Percentiles rank a stretch among this genome's conserved stretches.
Conservation (phyloP, 2,888 invertebrate species). For the Agrilus mali region DNA sequence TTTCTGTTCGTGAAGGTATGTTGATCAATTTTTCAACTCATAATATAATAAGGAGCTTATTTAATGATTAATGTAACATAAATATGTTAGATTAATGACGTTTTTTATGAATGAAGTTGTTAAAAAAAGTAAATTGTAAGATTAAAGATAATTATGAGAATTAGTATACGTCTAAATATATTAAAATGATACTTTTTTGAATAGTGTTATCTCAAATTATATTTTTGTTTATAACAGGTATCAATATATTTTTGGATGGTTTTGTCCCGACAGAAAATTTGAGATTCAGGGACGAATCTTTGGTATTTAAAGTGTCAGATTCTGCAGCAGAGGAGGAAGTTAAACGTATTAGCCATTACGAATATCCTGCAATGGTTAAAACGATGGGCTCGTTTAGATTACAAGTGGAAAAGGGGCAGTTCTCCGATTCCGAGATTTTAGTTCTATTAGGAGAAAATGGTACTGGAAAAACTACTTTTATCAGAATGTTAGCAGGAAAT, state of each 20-base stretch:
- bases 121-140: not conserved
- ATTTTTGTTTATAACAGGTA: slow-evolving; percentile 41
- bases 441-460: slow-evolving; percentile 96
- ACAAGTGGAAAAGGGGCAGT: slow-evolving; percentile 77
- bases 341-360: slow-evolving; percentile 91
- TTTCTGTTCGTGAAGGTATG: slow-evolving; percentile 93
- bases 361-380: slow-evolving; percentile 88
- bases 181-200: slow-evolving; percentile 3
- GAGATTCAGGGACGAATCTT: slow-evolving; percentile 91
- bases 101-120: no score
- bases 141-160: not conserved
- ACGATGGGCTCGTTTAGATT: slow-evolving; percentile 70
- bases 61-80: no score
- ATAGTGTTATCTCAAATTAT: not conserved
- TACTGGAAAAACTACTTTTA: slow-evolving; percentile 99
- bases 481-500: slow-evolving; percentile 94
- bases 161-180: no score
- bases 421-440: slow-evolving; percentile 98
- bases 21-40: not conserved
- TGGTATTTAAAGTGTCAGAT: slow-evolving; percentile 97
- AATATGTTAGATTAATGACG: no score
- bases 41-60: not conserved
- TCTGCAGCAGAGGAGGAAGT: slow-evolving; percentile 96
- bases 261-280: slow-evolving; percentile 99
- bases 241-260: slow-evolving; percentile 98